Evolutionary conservation across 2,888 invertebrate genomes (phyloP).

Genomic region (Andrena marginata): DNA sequence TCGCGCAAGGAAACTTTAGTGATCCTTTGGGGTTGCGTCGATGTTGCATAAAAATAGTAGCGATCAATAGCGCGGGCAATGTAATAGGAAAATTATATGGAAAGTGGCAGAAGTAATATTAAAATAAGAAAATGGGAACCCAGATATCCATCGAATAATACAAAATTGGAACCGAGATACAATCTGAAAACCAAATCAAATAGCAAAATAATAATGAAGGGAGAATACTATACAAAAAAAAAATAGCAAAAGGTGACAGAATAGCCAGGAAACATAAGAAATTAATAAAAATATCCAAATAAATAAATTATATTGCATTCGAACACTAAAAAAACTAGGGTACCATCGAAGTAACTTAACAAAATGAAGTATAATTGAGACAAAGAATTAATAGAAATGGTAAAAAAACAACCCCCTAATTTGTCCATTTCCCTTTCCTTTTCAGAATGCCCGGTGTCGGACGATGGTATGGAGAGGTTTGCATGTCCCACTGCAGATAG

Average conservation of each 20-base stretch:
- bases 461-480: slow-evolving; percentile 97
- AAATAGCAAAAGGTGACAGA: background rate
- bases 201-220: background rate
- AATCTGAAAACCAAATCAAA: background rate
- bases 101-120: slow-evolving; percentile 7
- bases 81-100: slow-evolving; percentile 37
- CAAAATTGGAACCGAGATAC: too few relatives aligned
- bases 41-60: slow-evolving; percentile 49
- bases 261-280: background rate
- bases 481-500: slow-evolving; percentile 96
- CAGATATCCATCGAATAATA: background rate
- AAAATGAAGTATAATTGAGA: background rate
- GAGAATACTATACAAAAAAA: background rate
- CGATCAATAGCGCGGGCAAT: slow-evolving; percentile 40
- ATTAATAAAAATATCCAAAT: background rate
- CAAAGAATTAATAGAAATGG: background rate
- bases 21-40: slow-evolving; percentile 29
- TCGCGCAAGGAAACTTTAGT: slow-evolving; percentile 2
- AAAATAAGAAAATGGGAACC: slow-evolving; percentile 12
- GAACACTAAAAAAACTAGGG: background rate
- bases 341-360: background rate
- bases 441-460: slow-evolving; percentile 96
- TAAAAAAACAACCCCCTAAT: background rate
- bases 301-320: background rate
- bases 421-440: background rate